A percentile compares a stretch with the other conserved stretches of the same genome.
phyloP scores from a whole-genome alignment of 2,797 vertebrate genomes.

The Pipistrellus nathusii region DNA sequence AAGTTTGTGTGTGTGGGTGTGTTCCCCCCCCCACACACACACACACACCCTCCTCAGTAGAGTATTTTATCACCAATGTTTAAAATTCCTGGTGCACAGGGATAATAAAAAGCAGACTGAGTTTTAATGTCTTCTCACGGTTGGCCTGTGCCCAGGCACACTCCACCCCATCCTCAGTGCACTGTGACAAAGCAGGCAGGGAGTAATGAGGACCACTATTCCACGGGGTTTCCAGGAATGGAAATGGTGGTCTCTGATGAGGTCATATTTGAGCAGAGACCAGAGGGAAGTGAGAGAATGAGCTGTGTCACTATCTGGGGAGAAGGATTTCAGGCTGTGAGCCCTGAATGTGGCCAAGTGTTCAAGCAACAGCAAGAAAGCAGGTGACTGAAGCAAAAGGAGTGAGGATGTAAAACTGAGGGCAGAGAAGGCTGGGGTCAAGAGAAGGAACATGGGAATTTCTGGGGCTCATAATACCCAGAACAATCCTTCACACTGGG shows the following conservation, averaged over 20 bases:
- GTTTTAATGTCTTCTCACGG: background rate
- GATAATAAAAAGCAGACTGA: background rate
- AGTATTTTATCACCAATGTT: background rate
- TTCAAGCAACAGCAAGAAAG: background rate
- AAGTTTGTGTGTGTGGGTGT: background rate
- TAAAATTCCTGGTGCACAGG: background rate
- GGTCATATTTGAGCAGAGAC: background rate
- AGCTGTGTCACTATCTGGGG: background rate
- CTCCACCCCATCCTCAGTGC: fast-evolving
- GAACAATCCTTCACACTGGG: fast-evolving
- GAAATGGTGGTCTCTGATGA: background rate
- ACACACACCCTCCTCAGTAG: no score
- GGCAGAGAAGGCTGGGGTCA: background rate
- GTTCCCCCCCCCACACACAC: no score
- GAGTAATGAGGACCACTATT: background rate
- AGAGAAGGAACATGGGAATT: background rate
- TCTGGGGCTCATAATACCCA: fast-evolving
- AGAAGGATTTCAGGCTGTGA: background rate
- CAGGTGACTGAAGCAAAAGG: background rate
- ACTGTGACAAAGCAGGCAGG: background rate
- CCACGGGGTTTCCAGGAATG: background rate
- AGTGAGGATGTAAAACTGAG: background rate
- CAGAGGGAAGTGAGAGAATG: background rate
- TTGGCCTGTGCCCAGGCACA: background rate
- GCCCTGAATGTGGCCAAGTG: background rate